Base-by-base conservation (phyloP, 2,888 invertebrate species). In the Perdita meconis region DNA sequence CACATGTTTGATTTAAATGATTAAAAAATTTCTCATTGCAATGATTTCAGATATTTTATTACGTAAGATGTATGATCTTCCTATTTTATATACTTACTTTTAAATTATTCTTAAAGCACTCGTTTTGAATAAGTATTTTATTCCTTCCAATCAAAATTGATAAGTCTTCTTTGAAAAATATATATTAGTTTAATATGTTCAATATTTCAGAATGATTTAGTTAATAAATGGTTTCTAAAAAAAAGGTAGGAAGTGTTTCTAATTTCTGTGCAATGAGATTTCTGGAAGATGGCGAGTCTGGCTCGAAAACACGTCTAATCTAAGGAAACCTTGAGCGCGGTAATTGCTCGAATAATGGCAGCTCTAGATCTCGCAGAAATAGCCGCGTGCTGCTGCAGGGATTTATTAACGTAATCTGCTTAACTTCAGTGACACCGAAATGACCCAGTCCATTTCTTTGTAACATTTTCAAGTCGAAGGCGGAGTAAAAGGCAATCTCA, bases 391-490 rank as follows among this genome's bases (percentile, higher is more conserved):
- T 78, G 66, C 76, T 70, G 71, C 72, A 63, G 82, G 85, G 88
- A 90, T 89, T 88, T 89, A 89, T 89, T 87, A 90, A 86, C 83
- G 86, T 90, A 89, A 89, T 90, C 89, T 89, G 84, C 87, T 90
- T 88, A 89, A 88, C 86, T 86, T 80, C 81, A 78, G 82, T 83
- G 86, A 78, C 82, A 83, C 72, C 74, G 65, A 80, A 50, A 63
- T 51, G 57, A 57, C 64, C 56, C 63, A 50, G 70, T 73, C 73
- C 51, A 72, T 79, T 79, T 77, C 78, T 68, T 78, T 71, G 61
- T 67, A 66, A 56, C 59, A 57, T 68, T 63, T 56, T 61, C 74
- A 47, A 77, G 78, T 85, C 80, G 77, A 77, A 76, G 73, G 42
- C 47, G 69, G 74, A 53, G 80, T 69, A 74, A 80, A 73, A 78